Percentiles rank a stretch among this genome's conserved stretches.
phyloP scores from a whole-genome alignment of 1,140 invertebrate genomes.

The Musca domestica region DNA sequence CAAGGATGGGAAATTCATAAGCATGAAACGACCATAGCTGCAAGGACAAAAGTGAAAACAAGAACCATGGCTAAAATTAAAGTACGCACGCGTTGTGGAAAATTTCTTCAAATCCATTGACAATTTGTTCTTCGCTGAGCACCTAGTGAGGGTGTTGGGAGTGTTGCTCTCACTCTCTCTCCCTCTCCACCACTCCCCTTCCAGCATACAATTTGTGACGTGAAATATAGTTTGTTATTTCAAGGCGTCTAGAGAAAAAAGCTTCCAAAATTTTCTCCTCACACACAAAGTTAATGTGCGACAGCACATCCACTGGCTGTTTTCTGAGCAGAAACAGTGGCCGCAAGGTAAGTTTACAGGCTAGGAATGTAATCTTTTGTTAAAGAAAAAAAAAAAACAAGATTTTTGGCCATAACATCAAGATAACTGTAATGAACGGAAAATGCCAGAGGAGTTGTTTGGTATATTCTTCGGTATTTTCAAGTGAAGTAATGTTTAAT shows the following conservation, averaged over 20 bases:
- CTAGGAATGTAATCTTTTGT: too few relatives aligned
- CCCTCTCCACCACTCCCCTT: constrained; percentile 16
- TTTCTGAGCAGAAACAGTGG: constrained; percentile 60
- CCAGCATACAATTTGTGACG: constrained; percentile 26
- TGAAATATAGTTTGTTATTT: too few relatives aligned
- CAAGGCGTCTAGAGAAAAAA: too few relatives aligned
- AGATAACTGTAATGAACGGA: too few relatives aligned
- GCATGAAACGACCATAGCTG: too few relatives aligned
- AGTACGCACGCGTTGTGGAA: constrained; percentile 16
- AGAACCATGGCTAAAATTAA: neutral
- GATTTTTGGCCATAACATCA: too few relatives aligned
- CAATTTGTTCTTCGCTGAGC: neutral
- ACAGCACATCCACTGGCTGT: constrained; percentile 66
- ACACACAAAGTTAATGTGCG: constrained; percentile 62
- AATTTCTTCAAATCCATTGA: neutral
- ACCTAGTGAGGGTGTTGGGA: neutral
- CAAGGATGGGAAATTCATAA: too few relatives aligned
- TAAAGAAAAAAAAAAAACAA: too few relatives aligned
- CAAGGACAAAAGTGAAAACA: too few relatives aligned
- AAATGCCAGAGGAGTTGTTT: too few relatives aligned
- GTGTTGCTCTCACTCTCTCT: neutral
- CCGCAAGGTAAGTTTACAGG: constrained; percentile 63
- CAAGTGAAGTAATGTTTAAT: too few relatives aligned
- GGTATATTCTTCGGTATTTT: too few relatives aligned
- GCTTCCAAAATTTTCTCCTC: constrained; percentile 12